These are phyloP conservation scores for Phyllostomus hastatus DNA, from an alignment of 2,113 vertebrate species.

Conservation along the genomic window DNA sequence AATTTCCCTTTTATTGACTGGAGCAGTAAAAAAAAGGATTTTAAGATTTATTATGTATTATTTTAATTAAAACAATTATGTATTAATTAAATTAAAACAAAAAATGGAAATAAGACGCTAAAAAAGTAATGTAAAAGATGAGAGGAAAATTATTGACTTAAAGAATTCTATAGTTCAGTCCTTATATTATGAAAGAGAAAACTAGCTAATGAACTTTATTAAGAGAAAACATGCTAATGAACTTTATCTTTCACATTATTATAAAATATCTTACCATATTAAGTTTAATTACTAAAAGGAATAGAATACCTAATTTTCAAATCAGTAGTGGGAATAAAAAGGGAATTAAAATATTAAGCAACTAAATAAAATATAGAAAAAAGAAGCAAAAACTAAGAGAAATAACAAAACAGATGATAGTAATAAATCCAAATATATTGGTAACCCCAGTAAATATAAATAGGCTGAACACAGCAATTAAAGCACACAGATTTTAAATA, in stretches of 20 bases:
- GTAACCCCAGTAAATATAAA: too few species aligned
- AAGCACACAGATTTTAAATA: too few species aligned
- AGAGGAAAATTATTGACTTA: background rate
- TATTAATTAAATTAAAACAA: background rate
- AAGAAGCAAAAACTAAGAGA: too few species aligned
- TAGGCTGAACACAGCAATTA: too few species aligned
- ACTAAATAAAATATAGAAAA: too few species aligned
- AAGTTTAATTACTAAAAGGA: background rate
- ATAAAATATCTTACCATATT: conserved; percentile 13
- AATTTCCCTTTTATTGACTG: too few species aligned
- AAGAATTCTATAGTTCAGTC: background rate
- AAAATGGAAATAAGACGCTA: background rate
- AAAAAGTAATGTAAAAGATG: background rate
- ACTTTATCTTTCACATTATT: background rate
- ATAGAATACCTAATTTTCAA: background rate
- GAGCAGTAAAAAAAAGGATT: background rate
- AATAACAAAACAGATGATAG: too few species aligned
- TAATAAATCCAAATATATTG: too few species aligned
- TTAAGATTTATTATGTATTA: background rate
- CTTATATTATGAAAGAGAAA: background rate
- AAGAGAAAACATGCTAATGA: background rate
- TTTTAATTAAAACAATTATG: background rate
- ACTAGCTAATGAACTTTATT: background rate
- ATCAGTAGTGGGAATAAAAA: too few species aligned
- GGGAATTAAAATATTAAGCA: too few species aligned